Conservation (phyloP, 2,888 invertebrate genomes). For the Melinaea menophilus region DNA sequence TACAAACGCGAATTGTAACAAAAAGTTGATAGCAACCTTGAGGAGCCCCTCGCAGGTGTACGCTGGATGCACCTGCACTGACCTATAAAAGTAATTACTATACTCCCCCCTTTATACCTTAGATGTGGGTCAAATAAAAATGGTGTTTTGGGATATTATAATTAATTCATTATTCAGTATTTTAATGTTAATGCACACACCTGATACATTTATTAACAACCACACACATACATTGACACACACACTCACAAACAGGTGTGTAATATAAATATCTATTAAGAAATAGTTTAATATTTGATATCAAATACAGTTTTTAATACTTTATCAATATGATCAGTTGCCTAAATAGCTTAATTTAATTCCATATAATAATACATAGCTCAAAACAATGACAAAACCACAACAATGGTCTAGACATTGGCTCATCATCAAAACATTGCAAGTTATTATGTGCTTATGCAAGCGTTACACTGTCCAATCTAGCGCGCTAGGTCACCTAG, state of each 20-base stretch:
- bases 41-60: conserved; percentile 65
- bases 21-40: conserved; percentile 57
- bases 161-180: background rate
- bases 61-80: conserved; percentile 68
- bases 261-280: too few relatives aligned
- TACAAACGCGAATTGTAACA: conserved; percentile 34
- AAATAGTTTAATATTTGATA: too few relatives aligned
- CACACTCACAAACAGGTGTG: too few relatives aligned
- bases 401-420: conserved; percentile 37
- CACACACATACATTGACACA: too few relatives aligned
- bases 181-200: background rate
- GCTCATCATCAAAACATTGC: conserved; percentile 38
- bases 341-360: too few relatives aligned
- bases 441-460: conserved; percentile 40
- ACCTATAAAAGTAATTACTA: conserved; percentile 76
- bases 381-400: conserved; percentile 30
- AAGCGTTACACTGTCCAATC: conserved; percentile 38
- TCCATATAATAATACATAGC: background rate
- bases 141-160: conserved; percentile 24
- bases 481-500: conserved; percentile 26
- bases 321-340: too few relatives aligned
- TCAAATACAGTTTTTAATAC: too few relatives aligned
- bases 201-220: too few relatives aligned
- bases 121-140: conserved; percentile 74
- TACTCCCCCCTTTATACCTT: conserved; percentile 64